phyloP scores from a whole-genome alignment of 2,797 vertebrate species.

The Danio tinwini region DNA sequence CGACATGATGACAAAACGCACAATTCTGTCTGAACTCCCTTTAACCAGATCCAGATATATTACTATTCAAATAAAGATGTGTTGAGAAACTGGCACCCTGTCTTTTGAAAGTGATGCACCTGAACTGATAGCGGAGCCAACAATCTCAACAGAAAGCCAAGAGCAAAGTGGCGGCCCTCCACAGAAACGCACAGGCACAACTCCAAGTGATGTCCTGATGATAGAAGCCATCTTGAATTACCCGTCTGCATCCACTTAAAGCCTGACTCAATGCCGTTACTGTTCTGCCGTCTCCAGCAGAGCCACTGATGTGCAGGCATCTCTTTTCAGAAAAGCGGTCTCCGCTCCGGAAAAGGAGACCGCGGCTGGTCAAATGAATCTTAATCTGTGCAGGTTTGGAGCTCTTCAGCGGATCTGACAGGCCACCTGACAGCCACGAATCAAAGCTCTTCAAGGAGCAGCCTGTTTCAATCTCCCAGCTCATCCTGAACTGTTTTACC shows the following conservation, averaged over 20 bases:
- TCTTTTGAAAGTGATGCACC: conserved; percentile 17
- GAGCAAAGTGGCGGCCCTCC: conserved; percentile 43
- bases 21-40: no score
- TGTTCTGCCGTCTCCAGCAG: conserved; percentile 69
- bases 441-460: conserved; percentile 53
- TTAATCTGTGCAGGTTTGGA: conserved; percentile 68
- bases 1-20: not conserved
- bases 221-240: conserved; percentile 79
- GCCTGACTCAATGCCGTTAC: conserved; percentile 69
- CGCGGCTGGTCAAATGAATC: conserved; percentile 63
- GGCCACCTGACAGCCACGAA: conserved; percentile 62
- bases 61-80: not conserved
- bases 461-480: conserved; percentile 35
- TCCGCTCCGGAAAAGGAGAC: conserved; percentile 62
- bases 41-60: not conserved
- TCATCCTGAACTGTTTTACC: conserved; percentile 40
- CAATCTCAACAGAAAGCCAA: conserved; percentile 43
- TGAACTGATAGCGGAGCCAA: conserved; percentile 35
- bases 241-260: conserved; percentile 79
- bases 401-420: conserved; percentile 63
- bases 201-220: conserved; percentile 72
- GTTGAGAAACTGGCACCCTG: not conserved
- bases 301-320: conserved; percentile 67
- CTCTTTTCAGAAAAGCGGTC: conserved; percentile 60
- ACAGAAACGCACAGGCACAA: conserved; percentile 64